Evolutionary conservation across 1,140 invertebrate species (phyloP).

Genomic region (Trachymyrmex cornetzi): DNA sequence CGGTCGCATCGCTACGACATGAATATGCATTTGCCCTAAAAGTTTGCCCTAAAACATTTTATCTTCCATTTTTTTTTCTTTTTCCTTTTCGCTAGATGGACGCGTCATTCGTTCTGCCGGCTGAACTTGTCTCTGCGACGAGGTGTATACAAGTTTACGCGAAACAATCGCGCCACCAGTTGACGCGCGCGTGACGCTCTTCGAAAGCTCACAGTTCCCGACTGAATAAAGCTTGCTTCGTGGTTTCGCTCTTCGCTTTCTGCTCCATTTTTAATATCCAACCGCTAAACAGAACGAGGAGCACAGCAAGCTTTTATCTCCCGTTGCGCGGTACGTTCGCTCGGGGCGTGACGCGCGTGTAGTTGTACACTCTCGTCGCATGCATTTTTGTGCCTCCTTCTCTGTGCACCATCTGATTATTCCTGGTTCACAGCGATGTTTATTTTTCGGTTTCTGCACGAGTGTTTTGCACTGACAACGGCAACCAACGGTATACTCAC

Average conservation of each 20-base stretch:
- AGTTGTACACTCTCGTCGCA: not conserved
- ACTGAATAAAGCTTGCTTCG: conserved; percentile 62
- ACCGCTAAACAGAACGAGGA: conserved; percentile 27
- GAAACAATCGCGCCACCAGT: conserved; percentile 66
- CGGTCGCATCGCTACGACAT: conserved; percentile 67
- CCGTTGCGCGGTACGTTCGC: conserved; percentile 3
- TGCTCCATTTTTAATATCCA: conserved; percentile 70
- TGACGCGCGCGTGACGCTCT: conserved; percentile 50
- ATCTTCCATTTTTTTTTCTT: conserved; percentile 42
- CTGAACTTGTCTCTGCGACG: conserved; percentile 47
- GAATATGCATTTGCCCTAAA: conserved; percentile 80
- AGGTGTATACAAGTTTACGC: conserved; percentile 57
- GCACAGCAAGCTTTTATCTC: conserved; percentile 64
- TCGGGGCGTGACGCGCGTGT: not conserved
- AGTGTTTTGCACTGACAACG: conserved; percentile 23
- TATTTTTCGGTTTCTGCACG: conserved; percentile 56
- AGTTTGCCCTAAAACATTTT: conserved; percentile 58
- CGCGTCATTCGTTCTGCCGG: conserved; percentile 39
- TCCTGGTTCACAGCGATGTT: conserved; percentile 49
- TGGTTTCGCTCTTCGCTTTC: conserved; percentile 6
- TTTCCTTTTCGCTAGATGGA: not conserved
- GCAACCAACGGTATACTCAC: not conserved
- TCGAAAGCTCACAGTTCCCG: conserved; percentile 34
- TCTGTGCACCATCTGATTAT: conserved; percentile 9
- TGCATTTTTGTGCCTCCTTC: conserved; percentile 40